Percentiles rank a stretch among this genome's conserved stretches.
phyloP scores from a whole-genome alignment of 2,113 vertebrate species.

The Ophiodon elongatus region DNA sequence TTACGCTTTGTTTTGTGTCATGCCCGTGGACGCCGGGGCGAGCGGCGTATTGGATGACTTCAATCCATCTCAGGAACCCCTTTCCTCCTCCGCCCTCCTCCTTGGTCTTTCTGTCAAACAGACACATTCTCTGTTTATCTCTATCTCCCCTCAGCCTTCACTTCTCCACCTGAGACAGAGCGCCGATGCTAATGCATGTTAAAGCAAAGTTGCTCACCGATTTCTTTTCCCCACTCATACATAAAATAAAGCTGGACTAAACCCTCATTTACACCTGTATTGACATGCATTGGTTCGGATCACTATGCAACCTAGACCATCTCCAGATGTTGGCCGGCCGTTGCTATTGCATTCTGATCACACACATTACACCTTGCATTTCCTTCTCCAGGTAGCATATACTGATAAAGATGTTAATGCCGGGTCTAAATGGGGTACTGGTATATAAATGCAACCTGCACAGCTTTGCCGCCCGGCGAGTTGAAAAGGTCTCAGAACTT shows the following conservation, averaged over 20 bases:
- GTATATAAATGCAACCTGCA: neutral
- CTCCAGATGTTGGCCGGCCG: neutral
- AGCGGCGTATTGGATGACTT: constrained; percentile 54
- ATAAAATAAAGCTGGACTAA: neutral
- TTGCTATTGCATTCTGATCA: neutral
- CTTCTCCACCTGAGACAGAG: constrained; percentile 30
- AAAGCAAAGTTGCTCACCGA: constrained; percentile 9
- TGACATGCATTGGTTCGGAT: neutral
- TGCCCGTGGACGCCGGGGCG: constrained; percentile 38
- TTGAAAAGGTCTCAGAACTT: neutral
- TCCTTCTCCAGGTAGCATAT: neutral
- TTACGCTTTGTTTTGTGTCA: constrained; percentile 80
- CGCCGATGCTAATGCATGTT: constrained; percentile 21
- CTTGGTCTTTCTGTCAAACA: constrained; percentile 42
- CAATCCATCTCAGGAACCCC: constrained; percentile 66
- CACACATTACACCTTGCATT: neutral
- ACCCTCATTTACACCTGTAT: neutral
- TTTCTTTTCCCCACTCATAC: neutral
- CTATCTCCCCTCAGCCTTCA: constrained; percentile 52
- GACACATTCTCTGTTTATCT: constrained; percentile 60
- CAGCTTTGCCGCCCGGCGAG: neutral
- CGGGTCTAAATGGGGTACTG: neutral
- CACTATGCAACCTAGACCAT: neutral
- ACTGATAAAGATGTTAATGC: too few relatives aligned
- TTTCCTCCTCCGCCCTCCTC: constrained; percentile 34